A percentile compares a stretch with the other conserved stretches of the same genome.
phyloP scores from a whole-genome alignment of 1,140 invertebrate species.

The Drosophila dunni region DNA sequence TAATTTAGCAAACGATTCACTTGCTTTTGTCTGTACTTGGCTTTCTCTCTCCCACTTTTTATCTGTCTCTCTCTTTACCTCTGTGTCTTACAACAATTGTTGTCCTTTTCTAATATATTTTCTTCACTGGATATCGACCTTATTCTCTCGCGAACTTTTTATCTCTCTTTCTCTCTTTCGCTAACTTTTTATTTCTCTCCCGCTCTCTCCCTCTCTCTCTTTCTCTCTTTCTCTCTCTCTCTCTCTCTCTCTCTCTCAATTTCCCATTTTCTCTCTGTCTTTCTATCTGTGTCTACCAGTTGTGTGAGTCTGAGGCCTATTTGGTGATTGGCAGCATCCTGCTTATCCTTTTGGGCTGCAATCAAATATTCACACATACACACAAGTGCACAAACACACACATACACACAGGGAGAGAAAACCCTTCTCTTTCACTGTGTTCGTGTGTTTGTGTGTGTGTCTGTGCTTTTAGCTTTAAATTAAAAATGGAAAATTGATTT shows the following conservation, averaged over 20 bases:
- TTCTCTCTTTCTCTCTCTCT: background rate
- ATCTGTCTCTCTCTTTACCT: background rate
- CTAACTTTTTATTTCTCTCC: background rate
- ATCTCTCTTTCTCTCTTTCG: too few species aligned
- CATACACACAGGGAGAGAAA: constrained; percentile 29
- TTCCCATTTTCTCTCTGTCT: background rate
- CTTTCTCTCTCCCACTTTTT: constrained; percentile 5
- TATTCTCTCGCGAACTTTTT: background rate
- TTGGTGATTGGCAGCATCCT: constrained; percentile 75
- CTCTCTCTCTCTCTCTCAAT: too few species aligned
- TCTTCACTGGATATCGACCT: too few species aligned
- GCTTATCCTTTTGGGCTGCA: constrained; percentile 70
- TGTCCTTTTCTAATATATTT: constrained; percentile 7
- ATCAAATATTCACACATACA: constrained; percentile 51
- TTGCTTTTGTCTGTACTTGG: constrained; percentile 64
- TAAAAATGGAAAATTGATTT: constrained; percentile 85
- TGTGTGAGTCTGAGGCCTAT: constrained; percentile 24
- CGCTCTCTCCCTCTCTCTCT: background rate
- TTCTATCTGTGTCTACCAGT: constrained; percentile 1
- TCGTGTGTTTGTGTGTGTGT: constrained; percentile 32
- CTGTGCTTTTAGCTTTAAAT: constrained; percentile 72
- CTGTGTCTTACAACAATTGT: background rate
- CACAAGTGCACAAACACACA: constrained; percentile 18
- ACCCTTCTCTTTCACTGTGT: constrained; percentile 15
- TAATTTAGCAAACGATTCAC: constrained; percentile 53